Evolutionary conservation across 2,888 invertebrate genomes (phyloP).

Genomic region (Synergus laeviventris): DNA sequence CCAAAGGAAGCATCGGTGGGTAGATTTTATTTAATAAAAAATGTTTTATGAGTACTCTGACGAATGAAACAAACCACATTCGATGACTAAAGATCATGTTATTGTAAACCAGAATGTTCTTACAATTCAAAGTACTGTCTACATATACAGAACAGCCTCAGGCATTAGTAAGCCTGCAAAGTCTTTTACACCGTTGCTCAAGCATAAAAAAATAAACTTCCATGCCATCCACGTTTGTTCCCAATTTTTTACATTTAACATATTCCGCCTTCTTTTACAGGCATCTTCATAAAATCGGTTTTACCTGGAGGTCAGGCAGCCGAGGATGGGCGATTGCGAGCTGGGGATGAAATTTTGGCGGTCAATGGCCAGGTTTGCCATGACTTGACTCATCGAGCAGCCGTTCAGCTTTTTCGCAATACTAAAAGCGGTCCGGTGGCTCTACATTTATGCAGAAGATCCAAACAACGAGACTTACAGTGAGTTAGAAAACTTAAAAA

Average conservation of each 20-base stretch:
- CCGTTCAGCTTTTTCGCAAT: conserved; percentile 87
- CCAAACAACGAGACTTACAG: conserved; percentile 74
- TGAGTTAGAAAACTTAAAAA: conserved; percentile 60
- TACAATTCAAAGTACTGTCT: conserved; percentile 51
- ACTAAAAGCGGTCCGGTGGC: conserved; percentile 87
- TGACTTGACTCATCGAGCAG: conserved; percentile 88
- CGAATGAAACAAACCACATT: conserved; percentile 15
- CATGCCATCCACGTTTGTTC: conserved; percentile 22
- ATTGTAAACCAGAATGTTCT: not conserved
- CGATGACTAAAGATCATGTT: not conserved
- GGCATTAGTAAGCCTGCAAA: conserved; percentile 9
- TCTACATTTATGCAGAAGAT: conserved; percentile 83
- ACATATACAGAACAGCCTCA: conserved; percentile 23
- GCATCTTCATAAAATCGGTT: conserved; percentile 92
- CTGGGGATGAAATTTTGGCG: conserved; percentile 90
- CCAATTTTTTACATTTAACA: conserved; percentile 39
- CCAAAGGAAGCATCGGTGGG: conserved; percentile 86
- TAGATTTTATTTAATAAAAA: not conserved
- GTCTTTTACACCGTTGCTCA: conserved; percentile 27
- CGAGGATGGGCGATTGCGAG: conserved; percentile 88
- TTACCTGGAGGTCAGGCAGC: conserved; percentile 89
- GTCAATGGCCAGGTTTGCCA: conserved; percentile 89
- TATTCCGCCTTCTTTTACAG: conserved; percentile 56
- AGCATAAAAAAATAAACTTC: conserved; percentile 36
- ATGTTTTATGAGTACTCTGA: not conserved